Evolutionary conservation across 2,888 invertebrate species (phyloP), one percentile per base, ranked within the genome.

Genomic region (Dicranocentrus wangi): DNA sequence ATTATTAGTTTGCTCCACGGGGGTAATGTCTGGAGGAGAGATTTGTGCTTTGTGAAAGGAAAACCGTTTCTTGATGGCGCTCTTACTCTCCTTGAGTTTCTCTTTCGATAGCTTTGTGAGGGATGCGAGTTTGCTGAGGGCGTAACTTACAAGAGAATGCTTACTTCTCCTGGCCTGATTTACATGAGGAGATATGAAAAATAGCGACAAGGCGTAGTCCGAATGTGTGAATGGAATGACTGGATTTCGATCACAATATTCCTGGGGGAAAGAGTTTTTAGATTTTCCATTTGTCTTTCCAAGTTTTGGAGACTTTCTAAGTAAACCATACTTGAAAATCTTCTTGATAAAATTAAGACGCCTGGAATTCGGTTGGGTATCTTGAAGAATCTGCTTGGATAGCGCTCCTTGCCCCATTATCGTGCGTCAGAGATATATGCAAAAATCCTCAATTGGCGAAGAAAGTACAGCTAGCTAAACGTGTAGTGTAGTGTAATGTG

Each of bases 151-250:
- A n/a, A 78, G 19, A 21, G 70, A 78, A 15, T 69, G 63, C 19
- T 70, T 78, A 43, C 77, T 70, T 21, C 21, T 23, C 25, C 91
- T 91, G 63, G 91, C 91, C 72, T 90, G 89, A 88, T 91, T 92
- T 86, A 92, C 93, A 84, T 92, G 43, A 39, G 39, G 39, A 39
- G 39, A 43, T 51, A 51, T 51, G 51, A 51, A 51, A 51, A 51
- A 8, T n/a, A 8, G 15, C 19, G 51, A 19, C 2, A 51, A 2
- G 15, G 51, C 8, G 8, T 51, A 39, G 5, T 5, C 39, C 5
- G 39, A n/a, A n/a, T n/a, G n/a, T n/a, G n/a, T n/a, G n/a, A n/a
- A n/a, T n/a, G n/a, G n/a, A n/a, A n/a, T n/a, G n/a, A n/a, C n/a
- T n/a, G n/a, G n/a, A n/a, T n/a, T n/a, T n/a, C n/a, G n/a, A n/a